Percentiles rank a stretch among this genome's conserved stretches.
These are phyloP conservation scores for Rhingia rostrata DNA, from an alignment of 2,888 invertebrate genomes.

Conservation along the genomic window DNA sequence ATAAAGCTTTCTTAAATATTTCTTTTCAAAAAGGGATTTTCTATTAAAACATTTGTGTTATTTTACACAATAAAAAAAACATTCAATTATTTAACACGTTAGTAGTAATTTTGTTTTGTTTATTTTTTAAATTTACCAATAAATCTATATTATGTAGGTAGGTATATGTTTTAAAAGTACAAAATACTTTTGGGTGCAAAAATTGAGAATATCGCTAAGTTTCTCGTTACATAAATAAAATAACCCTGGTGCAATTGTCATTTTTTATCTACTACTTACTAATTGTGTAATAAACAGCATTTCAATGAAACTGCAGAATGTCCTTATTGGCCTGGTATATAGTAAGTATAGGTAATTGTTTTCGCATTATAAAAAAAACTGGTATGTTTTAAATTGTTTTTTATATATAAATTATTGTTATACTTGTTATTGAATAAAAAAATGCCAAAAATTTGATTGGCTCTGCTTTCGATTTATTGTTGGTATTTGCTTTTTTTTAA, in stretches of 20 bases:
- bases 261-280: constrained; percentile 44
- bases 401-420: neutral
- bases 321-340: constrained; percentile 41
- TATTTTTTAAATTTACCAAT: constrained; percentile 17
- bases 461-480: constrained; percentile 15
- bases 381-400: neutral
- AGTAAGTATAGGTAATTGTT: constrained; percentile 15
- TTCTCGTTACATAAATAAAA: constrained; percentile 32
- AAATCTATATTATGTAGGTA: constrained; percentile 18
- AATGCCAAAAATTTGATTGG: constrained; percentile 30
- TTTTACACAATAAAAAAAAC: constrained; percentile 25
- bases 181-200: constrained; percentile 62
- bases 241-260: constrained; percentile 65
- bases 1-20: too few relatives aligned
- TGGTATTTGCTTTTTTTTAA: neutral
- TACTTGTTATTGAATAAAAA: constrained; percentile 9
- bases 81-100: neutral
- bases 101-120: constrained; percentile 3
- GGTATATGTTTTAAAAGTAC: constrained; percentile 51
- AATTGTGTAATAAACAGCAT: constrained; percentile 38
- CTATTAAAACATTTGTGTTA: neutral
- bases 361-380: constrained; percentile 15
- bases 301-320: constrained; percentile 47
- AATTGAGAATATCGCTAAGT: constrained; percentile 45
- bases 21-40: too few relatives aligned